Base-by-base conservation (phyloP, 2,888 invertebrate genomes). In the Yponomeuta plumbellus region DNA sequence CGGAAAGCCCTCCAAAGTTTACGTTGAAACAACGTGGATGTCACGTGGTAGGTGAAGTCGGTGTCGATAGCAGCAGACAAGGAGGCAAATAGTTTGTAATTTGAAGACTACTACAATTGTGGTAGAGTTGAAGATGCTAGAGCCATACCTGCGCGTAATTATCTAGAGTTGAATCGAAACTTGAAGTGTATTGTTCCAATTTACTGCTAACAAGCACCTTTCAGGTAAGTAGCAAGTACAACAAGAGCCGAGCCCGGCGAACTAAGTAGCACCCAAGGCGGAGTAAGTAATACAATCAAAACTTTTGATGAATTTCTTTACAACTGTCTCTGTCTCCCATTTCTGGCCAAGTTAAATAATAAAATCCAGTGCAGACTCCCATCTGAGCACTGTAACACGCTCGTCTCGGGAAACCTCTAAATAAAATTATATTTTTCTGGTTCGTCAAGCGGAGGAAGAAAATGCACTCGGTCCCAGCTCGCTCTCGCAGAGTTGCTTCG, bases 271-370 rank as follows among this genome's bases (percentile, higher is more conserved):
- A 79, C 80, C 77, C 78, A 73, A 77, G 74, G 73, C 75, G 74
- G 75, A 80, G 77, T 83, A 84, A 83, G 84, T 85, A 86, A 87
- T 86, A 84, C 83, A 88, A 89, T 89, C 87, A 86, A 88, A 90
- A 90, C 78, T 89, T 90, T 88, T 88, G 86, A 89, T 88, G 87
- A 88, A 89, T 86, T 88, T 81, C 81, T 75, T 73, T 79, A 81
- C 84, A 85, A 88, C 81, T 85, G 84, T 83, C 85, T 85, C 85
- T 87, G 86, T 85, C 86, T 85, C 83, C 83, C 83, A 84, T 84
- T 85, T 85, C 80, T 79, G 80, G 81, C 78, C 77, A 81, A 85
- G 80, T 85, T 84, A 77, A 82, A 85, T 86, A 85, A 86, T 84
- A 85, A 85, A 85, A 85, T 80, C 78, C 76, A 77, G 77, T 74